Percentiles rank a stretch among this genome's conserved stretches.
phyloP scores from a whole-genome alignment of 2,113 vertebrate genomes.

The Fregata magnificens region DNA sequence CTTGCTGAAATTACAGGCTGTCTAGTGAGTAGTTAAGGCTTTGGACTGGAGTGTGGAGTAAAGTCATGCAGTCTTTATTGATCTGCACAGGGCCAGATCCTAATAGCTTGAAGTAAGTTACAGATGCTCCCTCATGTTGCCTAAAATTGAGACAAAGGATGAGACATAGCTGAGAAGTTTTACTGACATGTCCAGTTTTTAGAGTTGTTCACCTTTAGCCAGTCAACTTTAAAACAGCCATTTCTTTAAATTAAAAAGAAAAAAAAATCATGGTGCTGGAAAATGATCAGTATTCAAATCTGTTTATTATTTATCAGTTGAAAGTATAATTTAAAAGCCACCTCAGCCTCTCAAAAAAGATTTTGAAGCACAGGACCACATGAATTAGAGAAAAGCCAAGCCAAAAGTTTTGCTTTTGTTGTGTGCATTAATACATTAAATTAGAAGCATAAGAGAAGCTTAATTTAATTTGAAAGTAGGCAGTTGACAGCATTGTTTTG shows the following conservation, averaged over 20 bases:
- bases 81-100: slow-evolving; percentile 1
- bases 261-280: not conserved
- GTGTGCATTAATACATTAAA: not conserved
- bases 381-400: not conserved
- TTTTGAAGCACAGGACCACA: not conserved
- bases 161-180: not conserved
- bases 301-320: not conserved
- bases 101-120: not conserved
- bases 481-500: not conserved
- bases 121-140: not conserved
- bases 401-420: not conserved
- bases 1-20: slow-evolving; percentile 70
- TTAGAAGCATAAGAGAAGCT: not conserved
- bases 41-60: slow-evolving; percentile 33
- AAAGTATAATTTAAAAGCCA: not conserved
- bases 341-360: not conserved
- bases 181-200: not conserved
- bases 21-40: slow-evolving; percentile 51
- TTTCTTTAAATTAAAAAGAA: not conserved
- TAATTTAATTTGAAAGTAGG: not conserved
- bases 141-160: not conserved
- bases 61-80: slow-evolving; percentile 50
- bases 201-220: not conserved
- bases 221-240: not conserved
- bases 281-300: not conserved